Percentiles rank a stretch among this genome's conserved stretches.
Evolutionary conservation across 2,888 invertebrate genomes (phyloP).

Genomic region (Thera obeliscata): DNA sequence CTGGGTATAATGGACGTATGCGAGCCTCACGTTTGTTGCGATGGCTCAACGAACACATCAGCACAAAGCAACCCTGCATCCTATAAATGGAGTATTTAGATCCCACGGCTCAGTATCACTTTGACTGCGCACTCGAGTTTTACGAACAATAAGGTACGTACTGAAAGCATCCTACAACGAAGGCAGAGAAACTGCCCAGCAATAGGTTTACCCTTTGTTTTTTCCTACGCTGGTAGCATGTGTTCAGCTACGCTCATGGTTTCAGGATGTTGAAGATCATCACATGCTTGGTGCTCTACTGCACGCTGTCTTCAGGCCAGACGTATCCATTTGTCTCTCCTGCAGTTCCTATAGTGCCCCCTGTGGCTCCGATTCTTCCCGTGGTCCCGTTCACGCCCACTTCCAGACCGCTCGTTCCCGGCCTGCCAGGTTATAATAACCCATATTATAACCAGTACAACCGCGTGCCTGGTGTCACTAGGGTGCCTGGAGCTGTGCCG

Average conservation of each 20-base stretch:
- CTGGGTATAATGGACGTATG: conserved; percentile 65
- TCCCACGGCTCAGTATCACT: conserved; percentile 72
- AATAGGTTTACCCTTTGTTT: not conserved
- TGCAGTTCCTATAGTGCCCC: conserved; percentile 36
- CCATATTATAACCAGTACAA: conserved; percentile 61
- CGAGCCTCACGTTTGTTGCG: conserved; percentile 70
- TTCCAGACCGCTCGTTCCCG: conserved; percentile 44
- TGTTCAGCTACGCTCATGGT: conserved; percentile 13
- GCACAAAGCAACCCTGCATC: conserved; percentile 67
- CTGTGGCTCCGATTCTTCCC: conserved; percentile 40
- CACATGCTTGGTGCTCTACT: conserved; percentile 42
- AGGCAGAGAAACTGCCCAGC: not conserved
- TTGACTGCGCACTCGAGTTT: conserved; percentile 63
- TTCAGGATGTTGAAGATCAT: conserved; percentile 51
- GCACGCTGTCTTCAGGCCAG: conserved; percentile 39
- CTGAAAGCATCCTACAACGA: not conserved
- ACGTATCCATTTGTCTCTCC: conserved; percentile 42
- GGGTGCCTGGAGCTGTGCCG: conserved; percentile 57
- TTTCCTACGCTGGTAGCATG: not conserved
- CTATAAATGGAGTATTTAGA: conserved; percentile 78
- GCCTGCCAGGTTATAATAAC: conserved; percentile 48
- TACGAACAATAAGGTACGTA: conserved; percentile 40
- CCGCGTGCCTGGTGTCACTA: conserved; percentile 51
- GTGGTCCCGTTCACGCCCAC: conserved; percentile 41
- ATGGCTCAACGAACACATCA: conserved; percentile 76